Base-by-base conservation (phyloP, 2,888 invertebrate species). In the Heliothis peltigera region DNA sequence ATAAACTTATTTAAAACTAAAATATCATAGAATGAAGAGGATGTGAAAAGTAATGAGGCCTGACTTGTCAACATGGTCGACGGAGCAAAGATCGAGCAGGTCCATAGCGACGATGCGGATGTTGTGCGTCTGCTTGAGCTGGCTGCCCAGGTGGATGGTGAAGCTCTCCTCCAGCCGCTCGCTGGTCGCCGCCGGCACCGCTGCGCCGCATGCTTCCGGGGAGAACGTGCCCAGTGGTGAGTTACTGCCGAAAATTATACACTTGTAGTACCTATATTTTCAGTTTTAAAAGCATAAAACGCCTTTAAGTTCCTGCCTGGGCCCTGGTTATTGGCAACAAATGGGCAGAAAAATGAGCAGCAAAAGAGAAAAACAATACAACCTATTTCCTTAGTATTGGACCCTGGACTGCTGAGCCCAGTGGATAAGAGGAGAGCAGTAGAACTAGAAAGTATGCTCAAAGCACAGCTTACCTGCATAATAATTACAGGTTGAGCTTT, bases 91-190 rank as follows among this genome's bases (percentile, higher is more conserved):
- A 22, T 93, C 91, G 55, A 90, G 98, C 77, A 99, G 96, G 86
- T 98, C 98, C 19, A 97, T 97, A 64, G 98, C 97, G 32, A 99
- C 95, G 70, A 99, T 97, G 59, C 99, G 96, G 70, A 99, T 97
- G 91, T 99, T 99, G 92, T 99, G 99, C 96, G 99, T 99, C 87
- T 99, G 99, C 91, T 99, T 99, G 90, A 99, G 96, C 93, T 99
- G 99, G 4, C 99, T 98, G 54, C 99, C 99, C 74, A 99, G 95
- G 95, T 99, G 99, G 85, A 99, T 99, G 19, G 99, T 99, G 91
- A 99, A 99, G 92, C 98, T 99, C 94, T 99, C 99, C 92, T 99
- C 99, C 84, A 98, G 88, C 0, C 90, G 89, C 6, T 75, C 12
- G 82, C 82, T 57, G 63, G 80, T 65, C 18, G 75, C 65, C 32